Conservation (phyloP, 2,888 invertebrate species). For the Tigriopus californicus region DNA sequence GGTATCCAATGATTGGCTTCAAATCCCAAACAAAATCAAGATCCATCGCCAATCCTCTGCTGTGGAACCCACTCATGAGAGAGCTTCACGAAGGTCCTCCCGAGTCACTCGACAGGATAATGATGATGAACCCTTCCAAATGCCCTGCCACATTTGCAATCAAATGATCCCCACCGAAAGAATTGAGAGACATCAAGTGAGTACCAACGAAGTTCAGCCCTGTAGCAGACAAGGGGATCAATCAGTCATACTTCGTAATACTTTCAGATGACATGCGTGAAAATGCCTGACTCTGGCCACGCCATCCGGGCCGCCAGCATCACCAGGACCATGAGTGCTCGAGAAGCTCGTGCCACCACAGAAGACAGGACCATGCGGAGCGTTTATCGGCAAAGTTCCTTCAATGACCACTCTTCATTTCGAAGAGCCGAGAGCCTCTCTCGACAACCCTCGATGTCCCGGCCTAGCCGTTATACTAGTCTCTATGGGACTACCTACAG, state of each 20-base stretch:
- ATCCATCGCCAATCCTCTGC: too few species aligned
- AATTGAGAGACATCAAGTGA: too few species aligned
- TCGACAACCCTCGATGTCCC: background rate
- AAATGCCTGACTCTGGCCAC: background rate
- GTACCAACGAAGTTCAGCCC: too few species aligned
- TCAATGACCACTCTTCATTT: background rate
- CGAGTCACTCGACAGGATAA: too few species aligned
- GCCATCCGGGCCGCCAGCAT: too few species aligned
- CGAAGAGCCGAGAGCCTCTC: constrained; percentile 4
- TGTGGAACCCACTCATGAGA: too few species aligned
- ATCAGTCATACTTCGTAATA: background rate
- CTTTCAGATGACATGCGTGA: constrained; percentile 8
- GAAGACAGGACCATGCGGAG: constrained; percentile 3
- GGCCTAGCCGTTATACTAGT: background rate
- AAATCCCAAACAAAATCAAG: background rate
- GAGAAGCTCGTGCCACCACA: background rate
- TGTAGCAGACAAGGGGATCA: too few species aligned
- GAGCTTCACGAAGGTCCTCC: too few species aligned
- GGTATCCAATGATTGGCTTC: background rate
- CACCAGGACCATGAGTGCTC: background rate
- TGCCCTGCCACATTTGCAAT: too few species aligned
- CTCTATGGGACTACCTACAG: background rate
- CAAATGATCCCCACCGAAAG: too few species aligned
- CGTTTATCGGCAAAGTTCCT: constrained; percentile 10
- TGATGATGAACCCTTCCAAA: too few species aligned